Base-by-base conservation (phyloP, 2,888 invertebrate genomes). In the Prenolepis imparis region DNA sequence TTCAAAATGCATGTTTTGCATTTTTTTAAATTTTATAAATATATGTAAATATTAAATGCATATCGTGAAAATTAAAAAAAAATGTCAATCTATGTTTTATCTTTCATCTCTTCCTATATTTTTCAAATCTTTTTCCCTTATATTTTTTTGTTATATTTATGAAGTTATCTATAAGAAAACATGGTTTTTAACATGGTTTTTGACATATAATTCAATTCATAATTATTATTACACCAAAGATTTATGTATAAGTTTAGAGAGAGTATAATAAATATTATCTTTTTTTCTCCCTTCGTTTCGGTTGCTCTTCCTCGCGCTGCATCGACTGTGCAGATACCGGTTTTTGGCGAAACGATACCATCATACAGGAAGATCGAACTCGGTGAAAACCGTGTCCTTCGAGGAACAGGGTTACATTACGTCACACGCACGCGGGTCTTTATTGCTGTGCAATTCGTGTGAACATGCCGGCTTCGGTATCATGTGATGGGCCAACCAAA, bases 281-380 rank as follows among this genome's bases (percentile, higher is more conserved):
- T 48, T 83, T 44, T 72, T 64, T 52, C 63, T 57, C 36, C 59
- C 55, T 21, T 64, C 41, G 6, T n/a, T n/a, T 44, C 41, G 6
- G 4, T 18, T 57, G 41, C 36, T 36, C 52, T 48, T 70, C 52
- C 39, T 70, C 61, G 67, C 48, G 24, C 18, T 59, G 77, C 66
- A 73, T 48, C 57, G 52, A 36, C 39, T 57, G 44, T 44, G 59
- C 44, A 55, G 63, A 86, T 90, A 90, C 90, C 90, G 90, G 90
- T 90, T 90, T 86, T 87, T 70, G 82, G 28, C 82, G 82, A 87
- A 87, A 86, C 84, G 90, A 90, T 84, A 89, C 85, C 86, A 87
- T 89, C 89, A 88, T 90, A 90, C 90, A 90, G 90, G 90, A 90
- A 90, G 90, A 90, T 89, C 88, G 88, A 86, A 89, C 83, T 85